Base-by-base conservation (phyloP, 2,888 invertebrate species). In the Macaria liturata region DNA sequence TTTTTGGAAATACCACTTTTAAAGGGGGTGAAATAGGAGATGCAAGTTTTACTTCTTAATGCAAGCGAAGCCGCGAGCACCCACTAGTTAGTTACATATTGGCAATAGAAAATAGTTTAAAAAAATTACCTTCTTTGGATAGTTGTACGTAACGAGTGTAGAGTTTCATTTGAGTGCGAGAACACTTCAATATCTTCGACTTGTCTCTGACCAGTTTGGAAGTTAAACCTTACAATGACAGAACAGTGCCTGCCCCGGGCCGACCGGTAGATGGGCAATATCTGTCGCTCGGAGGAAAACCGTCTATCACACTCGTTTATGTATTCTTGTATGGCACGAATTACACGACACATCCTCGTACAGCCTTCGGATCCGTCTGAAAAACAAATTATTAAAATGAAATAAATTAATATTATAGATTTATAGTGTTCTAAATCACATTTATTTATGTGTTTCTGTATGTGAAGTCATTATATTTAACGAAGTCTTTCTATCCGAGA, bases 261-360 rank as follows among this genome's bases (percentile, higher is more conserved):
- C 7, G 98, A 97, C 77, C 98, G 95, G 77, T 96, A 96, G 61
- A 98, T 94, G 32, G 98, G 98, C 74, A 98, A 91, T 74, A 97
- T 95, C 78, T 96, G 95, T 66, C 99, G 93, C 83, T 99, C 98
- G 43, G 97, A 97, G 49, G 95, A 94, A 87, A 96, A 97, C 66
- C 95, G 95, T 72, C 95, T 95, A 93, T 98, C 98, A 92, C 98
- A 98, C 90, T 98, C 98, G 74, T 96, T 96, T 64, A 99, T 95
- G 83, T 99, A 99, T 90, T 98, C 98, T 83, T 97, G 96, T 76
- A 99, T 93, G 76, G 98, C 98, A 88, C 97, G 96, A 86, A 99
- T 94, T 55, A 99, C 96, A 69, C 98, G 95, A 84, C 97, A 97
- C 96, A 98, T 97, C 85, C 97, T 86, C 64, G 88, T 88, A 79